Percentiles rank a stretch among this genome's conserved stretches.
phyloP scores from a whole-genome alignment of 2,797 vertebrate species.

The Dicrostonyx torquatus region DNA sequence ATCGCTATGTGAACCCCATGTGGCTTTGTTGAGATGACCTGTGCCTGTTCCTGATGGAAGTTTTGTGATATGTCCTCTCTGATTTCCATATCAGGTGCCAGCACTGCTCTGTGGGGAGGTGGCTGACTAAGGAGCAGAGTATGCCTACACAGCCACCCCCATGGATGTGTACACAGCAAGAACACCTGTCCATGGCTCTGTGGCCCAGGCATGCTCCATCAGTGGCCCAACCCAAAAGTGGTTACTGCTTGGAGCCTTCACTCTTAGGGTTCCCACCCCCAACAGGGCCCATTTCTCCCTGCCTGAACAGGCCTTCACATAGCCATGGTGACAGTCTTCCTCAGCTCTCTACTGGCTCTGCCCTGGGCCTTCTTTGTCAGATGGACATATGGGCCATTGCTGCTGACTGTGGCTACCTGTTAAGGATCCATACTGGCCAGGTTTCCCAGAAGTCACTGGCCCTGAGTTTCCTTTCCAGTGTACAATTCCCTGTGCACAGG shows the following conservation, averaged over 20 bases:
- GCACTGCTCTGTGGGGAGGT: rapidly evolving
- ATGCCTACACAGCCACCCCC: rapidly evolving
- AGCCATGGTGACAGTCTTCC: background rate
- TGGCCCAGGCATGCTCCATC: background rate
- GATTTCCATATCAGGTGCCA: background rate
- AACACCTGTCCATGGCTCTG: background rate
- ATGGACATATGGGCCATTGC: background rate
- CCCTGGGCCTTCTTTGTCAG: background rate
- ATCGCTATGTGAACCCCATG: rapidly evolving
- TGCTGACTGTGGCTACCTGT: background rate
- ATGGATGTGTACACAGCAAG: rapidly evolving
- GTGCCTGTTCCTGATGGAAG: background rate
- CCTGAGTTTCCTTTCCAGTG: no score
- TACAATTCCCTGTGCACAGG: background rate
- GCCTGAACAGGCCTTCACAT: background rate
- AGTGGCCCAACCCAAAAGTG: background rate
- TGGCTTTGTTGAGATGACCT: rapidly evolving
- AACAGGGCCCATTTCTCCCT: background rate
- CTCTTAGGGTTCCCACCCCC: background rate
- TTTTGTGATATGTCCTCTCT: background rate
- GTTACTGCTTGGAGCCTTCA: background rate
- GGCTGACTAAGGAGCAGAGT: background rate
- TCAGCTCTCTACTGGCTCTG: background rate
- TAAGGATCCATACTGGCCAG: background rate
- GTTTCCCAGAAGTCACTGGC: rapidly evolving